phyloP scores from a whole-genome alignment of 2,113 vertebrate species.

The Pogona vitticeps region DNA sequence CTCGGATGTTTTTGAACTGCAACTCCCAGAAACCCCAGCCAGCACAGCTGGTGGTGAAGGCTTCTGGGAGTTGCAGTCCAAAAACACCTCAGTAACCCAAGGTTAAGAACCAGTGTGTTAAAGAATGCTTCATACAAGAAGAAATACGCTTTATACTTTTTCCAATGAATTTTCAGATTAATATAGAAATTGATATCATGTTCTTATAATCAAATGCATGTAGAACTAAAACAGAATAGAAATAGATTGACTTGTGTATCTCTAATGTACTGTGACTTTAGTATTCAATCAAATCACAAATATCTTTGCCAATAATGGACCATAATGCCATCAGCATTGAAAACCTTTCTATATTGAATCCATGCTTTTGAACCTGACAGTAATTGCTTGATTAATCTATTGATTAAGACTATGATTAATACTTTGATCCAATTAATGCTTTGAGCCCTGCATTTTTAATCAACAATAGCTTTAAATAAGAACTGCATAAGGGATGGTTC shows the following conservation, averaged over 20 bases:
- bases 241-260: neutral
- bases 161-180: neutral
- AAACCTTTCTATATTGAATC: neutral
- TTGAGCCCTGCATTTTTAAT: constrained; percentile 18
- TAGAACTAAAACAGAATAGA: neutral
- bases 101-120: no score
- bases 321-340: neutral
- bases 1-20: no score
- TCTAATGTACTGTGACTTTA: neutral
- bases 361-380: neutral
- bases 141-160: neutral
- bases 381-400: constrained; percentile 25
- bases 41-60: no score
- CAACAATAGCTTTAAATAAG: constrained; percentile 4
- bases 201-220: neutral
- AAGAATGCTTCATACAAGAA: neutral
- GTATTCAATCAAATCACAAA: neutral
- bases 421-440: constrained; percentile 22
- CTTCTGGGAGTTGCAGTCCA: no score
- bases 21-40: no score
- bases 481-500: neutral
- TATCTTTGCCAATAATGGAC: neutral
- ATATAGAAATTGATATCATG: neutral
- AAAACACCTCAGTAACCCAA: no score
- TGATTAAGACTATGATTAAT: constrained; percentile 25